These are phyloP conservation scores for Apodemia hepburni DNA, from an alignment of 2,888 invertebrate species.

Conservation along the genomic window DNA sequence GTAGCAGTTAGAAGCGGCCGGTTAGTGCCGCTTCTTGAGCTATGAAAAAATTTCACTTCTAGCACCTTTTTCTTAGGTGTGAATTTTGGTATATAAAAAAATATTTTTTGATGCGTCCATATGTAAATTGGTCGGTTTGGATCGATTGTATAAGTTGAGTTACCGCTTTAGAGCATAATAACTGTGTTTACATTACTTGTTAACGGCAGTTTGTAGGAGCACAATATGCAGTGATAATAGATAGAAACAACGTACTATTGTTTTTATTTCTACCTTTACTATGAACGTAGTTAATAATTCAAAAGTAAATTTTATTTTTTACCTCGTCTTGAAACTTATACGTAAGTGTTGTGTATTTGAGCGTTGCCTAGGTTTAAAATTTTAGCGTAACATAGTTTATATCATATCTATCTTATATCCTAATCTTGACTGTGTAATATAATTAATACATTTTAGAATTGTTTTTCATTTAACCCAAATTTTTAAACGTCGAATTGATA, in stretches of 20 bases:
- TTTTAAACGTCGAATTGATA: no score
- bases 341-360: constrained; percentile 44
- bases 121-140: no score
- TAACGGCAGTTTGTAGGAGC: neutral
- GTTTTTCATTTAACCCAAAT: no score
- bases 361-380: constrained; percentile 57
- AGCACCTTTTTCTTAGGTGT: no score
- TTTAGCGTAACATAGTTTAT: constrained; percentile 31
- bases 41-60: no score
- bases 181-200: no score
- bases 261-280: constrained; percentile 2
- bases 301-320: constrained; percentile 29
- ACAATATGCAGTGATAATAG: neutral
- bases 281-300: neutral
- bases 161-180: no score
- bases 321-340: constrained; percentile 29
- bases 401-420: constrained; percentile 9
- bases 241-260: neutral
- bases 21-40: no score
- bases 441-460: neutral
- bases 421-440: constrained; percentile 3
- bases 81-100: no score
- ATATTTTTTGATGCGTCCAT: no score
- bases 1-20: no score
- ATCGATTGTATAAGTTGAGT: no score